Evolutionary conservation across 2,888 invertebrate species (phyloP), one percentile per base, ranked within the genome.

Genomic region (Atherix ibis): DNA sequence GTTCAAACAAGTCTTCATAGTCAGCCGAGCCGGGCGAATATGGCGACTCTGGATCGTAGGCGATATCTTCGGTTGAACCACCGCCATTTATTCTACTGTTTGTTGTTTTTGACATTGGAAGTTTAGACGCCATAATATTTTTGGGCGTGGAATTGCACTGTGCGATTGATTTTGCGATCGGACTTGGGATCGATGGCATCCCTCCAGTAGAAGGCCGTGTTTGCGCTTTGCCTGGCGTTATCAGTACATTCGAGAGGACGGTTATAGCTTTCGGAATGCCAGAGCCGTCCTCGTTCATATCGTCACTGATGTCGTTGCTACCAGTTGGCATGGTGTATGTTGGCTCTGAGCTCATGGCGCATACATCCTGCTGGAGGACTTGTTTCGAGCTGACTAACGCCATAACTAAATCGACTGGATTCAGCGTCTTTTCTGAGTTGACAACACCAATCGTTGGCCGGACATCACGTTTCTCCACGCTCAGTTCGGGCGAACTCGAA

Each of bases 1-100:
- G 85, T 57, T 80, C 79, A 62, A 87, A 87, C 43, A 87, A 67
- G 56, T 87, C 85, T 48, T 85, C 84, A 53, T 82, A 84, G 58
- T 87, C 80, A 48, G 78, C 80, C n/a, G 84, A 83, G 29, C 82
- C 85, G 0, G 87, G 87, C 31, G 85, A 85, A 63, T 88, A 87
- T 0, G 88, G 89, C 15, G 87, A 85, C 44, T 78, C 78, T 53
- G 78, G 71, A 45, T 81, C 80, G 59, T 75, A 68, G 43, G 69
- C 70, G 31, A 68, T 67, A 44, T 76, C 76, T 25, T 33, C 35
- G 6, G 22, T 33, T 26, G 64, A 18, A 15, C 34, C 6, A 48
- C 41, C 18, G 22, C 40, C 42, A 22, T 37, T 48, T 25, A 44
- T 34, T 45, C 51, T 18, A 46, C 44, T 40, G 5, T 36, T 40